A percentile compares a stretch with the other conserved stretches of the same genome.
Evolutionary conservation across 1,140 invertebrate genomes (phyloP).

Genomic region (Achatina immaculata): DNA sequence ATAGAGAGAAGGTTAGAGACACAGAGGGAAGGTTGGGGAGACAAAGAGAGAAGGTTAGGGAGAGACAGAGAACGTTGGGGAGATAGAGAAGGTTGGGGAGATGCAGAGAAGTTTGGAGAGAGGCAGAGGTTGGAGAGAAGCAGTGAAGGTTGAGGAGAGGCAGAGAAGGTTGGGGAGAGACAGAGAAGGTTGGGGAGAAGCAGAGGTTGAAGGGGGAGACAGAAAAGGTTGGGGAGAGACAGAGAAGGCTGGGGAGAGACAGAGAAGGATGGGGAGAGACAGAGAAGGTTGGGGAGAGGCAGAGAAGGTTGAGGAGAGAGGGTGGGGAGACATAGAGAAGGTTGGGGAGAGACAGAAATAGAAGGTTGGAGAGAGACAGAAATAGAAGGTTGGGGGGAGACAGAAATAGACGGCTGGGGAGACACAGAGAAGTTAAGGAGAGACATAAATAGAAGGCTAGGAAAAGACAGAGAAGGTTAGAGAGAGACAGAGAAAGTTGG

Average conservation of each 20-base stretch:
- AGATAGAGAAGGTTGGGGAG: conserved; percentile 20
- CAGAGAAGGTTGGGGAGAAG: background rate
- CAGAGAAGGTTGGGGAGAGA: too few relatives aligned
- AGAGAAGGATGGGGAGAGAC: background rate
- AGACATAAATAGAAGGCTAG: conserved; percentile 10
- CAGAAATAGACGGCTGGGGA: background rate
- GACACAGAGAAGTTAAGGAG: background rate
- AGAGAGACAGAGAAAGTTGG: too few relatives aligned
- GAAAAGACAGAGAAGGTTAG: background rate
- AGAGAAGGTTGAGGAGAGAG: too few relatives aligned
- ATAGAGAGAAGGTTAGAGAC: background rate
- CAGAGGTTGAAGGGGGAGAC: background rate
- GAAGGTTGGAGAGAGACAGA: conserved; percentile 15
- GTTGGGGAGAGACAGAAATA: too few relatives aligned
- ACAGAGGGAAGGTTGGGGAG: background rate
- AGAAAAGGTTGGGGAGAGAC: background rate
- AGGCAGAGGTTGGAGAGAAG: background rate
- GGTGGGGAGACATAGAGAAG: too few relatives aligned
- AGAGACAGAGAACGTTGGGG: background rate
- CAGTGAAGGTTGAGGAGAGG: background rate
- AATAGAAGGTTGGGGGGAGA: background rate
- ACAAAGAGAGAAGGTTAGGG: conserved; percentile 30
- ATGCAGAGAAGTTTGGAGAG: background rate
- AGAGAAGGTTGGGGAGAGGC: too few relatives aligned
- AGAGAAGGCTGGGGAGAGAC: background rate